phyloP scores from a whole-genome alignment of 2,888 invertebrate genomes.

The Brenthis daphne region DNA sequence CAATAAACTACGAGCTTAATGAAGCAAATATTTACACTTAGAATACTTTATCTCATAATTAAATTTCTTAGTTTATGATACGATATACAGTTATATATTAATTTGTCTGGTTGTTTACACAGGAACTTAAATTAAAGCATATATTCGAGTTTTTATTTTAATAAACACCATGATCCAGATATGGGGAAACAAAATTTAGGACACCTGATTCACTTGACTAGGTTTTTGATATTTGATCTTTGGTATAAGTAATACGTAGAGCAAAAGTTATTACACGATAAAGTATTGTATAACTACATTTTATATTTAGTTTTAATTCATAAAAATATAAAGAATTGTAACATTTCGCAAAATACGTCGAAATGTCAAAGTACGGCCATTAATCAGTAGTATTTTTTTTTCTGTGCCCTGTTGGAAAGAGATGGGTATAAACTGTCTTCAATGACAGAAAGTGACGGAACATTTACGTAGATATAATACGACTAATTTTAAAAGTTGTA shows the following conservation, averaged over 20 bases:
- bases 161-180: not conserved
- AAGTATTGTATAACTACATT: conserved; percentile 42
- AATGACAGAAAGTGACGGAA: conserved; percentile 53
- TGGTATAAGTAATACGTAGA: conserved; percentile 21
- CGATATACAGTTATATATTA: not conserved
- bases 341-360: conserved; percentile 48
- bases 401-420: conserved; percentile 48
- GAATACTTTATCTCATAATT: not conserved
- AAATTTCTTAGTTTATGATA: not conserved
- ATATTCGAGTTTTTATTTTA: conserved; percentile 8
- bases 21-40: conserved; percentile 7
- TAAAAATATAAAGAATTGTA: conserved; percentile 41
- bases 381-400: conserved; percentile 55
- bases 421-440: conserved; percentile 40
- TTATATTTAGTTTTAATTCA: conserved; percentile 53
- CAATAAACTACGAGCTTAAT: conserved; percentile 1
- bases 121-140: not conserved
- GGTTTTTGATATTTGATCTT: conserved; percentile 28
- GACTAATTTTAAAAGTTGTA: conserved; percentile 26
- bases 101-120: not conserved
- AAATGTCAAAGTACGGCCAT: conserved; percentile 75
- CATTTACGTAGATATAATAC: conserved; percentile 29
- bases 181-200: conserved; percentile 17
- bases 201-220: conserved; percentile 30
- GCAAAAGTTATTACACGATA: conserved; percentile 18